Base-by-base conservation (phyloP, 1,140 invertebrate genomes). In the Caerostris darwini region DNA sequence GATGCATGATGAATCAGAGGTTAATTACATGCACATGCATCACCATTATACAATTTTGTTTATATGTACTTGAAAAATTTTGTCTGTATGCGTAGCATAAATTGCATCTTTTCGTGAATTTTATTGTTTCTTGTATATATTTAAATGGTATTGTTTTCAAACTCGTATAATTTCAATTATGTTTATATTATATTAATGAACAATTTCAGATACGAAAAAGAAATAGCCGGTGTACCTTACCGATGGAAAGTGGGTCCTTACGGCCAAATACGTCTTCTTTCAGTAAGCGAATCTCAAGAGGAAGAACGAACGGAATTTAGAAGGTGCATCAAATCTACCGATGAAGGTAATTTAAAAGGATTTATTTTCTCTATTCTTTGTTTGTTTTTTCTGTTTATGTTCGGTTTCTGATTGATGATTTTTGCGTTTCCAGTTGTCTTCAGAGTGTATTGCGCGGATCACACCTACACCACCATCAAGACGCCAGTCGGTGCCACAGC, bases 371-470 rank as follows among this genome's bases (percentile, higher is more conserved):
- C 0, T 14, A 10, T 54, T n/a, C 7, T 58, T 3, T 3, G 14
- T 57, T 19, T 2, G 4, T 6, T 5, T 17, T 56, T 85, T 12
- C n/a, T 64, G 61, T 0, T 53, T 53, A 57, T n/a, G 3, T 54
- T 53, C n/a, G n/a, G n/a, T 87, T 7, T 50, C 56, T 67, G 17
- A 69, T 19, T 69, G 3, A 19, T 56, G 2, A 50, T n/a, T 85
- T 85, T 85, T 90, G 83, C n/a, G 96, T 77, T 96, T 96, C 56
- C 96, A 98, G 98, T 98, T 88, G 98, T 98, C 95, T 98, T 98
- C 96, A 97, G 98, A 64, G 97, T 98, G 0, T 98, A 98, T 95
- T 98, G 98, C 96, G 97, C 98, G 34, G 98, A 98, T 95, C 98
- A 98, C 95, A 98, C 98, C 0, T 98, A 98, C 96, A 98, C 97